Base-by-base conservation (phyloP, 2,888 invertebrate species). In the Agapostemon virescens region DNA sequence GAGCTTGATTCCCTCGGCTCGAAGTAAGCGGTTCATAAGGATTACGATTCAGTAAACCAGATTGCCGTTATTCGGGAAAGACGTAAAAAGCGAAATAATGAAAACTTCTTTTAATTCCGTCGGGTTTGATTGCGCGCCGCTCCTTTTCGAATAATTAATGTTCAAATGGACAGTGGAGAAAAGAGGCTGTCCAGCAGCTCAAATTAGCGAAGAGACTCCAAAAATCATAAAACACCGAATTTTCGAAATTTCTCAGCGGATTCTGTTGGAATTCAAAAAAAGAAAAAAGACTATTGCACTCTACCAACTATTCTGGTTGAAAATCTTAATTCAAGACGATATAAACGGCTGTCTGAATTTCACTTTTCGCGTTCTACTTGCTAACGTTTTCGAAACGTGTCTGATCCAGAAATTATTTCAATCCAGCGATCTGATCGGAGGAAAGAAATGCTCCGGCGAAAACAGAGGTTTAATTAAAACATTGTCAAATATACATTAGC, bases 391-490 rank as follows among this genome's bases (percentile, higher is more conserved):
- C n/a, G n/a, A 49, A 49, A 49, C n/a, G n/a, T 49, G 49, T 11
- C 58, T 33, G 42, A 30, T 36, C 33, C 17, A 5, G 42, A 40
- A 36, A 11, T n/a, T 7, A 33, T 40, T 26, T 17, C 13, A 26
- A 40, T 17, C 26, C 6, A 20, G 30, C n/a, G 7, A 30, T 20
- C 42, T 67, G n/a, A 72, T 45, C 61, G 36, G 23, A 68, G 67
- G 33, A 66, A 72, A 52, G 38, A 64, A 49, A 45, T 38, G 64
- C 49, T 26, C 52, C 26, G 49, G 9, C 13, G 4, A 36, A 55
- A 26, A 26, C 30, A 38, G 52, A 79, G 77, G 67, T 79, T 79
- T 79, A 77, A 79, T 70, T 69, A 69, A 72, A 71, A 64, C 58
- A 69, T 67, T 72, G 52, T 69, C 30, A 42, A 79, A 64, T 30